Base-by-base conservation (phyloP, 2,113 vertebrate genomes). In the Pampusana beccarii region DNA sequence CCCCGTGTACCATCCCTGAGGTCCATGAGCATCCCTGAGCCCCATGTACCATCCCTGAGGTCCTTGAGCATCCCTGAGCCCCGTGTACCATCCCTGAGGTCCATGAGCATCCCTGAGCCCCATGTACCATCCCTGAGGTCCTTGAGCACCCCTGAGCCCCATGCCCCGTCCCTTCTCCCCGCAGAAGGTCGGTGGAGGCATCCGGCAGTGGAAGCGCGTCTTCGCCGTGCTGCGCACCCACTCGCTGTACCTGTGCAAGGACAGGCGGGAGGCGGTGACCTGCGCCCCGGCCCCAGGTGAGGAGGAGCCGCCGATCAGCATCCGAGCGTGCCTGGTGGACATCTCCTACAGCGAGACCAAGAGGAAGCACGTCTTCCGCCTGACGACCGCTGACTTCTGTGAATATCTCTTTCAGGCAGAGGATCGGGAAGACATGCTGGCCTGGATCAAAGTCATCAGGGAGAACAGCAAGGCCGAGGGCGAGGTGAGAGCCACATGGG, bases 341-440 rank as follows among this genome's bases (percentile, higher is more conserved):
- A 99, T 99, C 86, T 99, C 99, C 40, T 99, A 99, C 98, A 99
- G 99, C 96, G 99, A 99, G 97, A 99, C 99, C 97, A 99, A 99
- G 95, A 99, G 98, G 86, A 99, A 99, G 97, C 98, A 99, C 95
- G 99, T 99, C 75, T 99, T 99, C 97, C 98, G 99, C 25, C 98
- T 99, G 96, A 99, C 99, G 98, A 99, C 99, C 69, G 99, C 99
- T 98, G 99, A 99, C 98, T 99, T 99, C 98, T 99, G 99, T 97
- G 99, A 99, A 98, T 99, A 99, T 98, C 99, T 99, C 98, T 99
- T 99, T 98, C 99, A 99, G 98, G 99, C 99, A 62, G 99, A 99
- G 98, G 99, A 99, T 98, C 98, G 99, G 77, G 99, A 99, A 90
- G 99, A 99, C 98, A 99, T 99, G 99, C 98, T 99, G 98, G 98